These are phyloP conservation scores for Masnerella sp. DNA, from an alignment of 2,888 invertebrate species.

Conservation along the genomic window DNA sequence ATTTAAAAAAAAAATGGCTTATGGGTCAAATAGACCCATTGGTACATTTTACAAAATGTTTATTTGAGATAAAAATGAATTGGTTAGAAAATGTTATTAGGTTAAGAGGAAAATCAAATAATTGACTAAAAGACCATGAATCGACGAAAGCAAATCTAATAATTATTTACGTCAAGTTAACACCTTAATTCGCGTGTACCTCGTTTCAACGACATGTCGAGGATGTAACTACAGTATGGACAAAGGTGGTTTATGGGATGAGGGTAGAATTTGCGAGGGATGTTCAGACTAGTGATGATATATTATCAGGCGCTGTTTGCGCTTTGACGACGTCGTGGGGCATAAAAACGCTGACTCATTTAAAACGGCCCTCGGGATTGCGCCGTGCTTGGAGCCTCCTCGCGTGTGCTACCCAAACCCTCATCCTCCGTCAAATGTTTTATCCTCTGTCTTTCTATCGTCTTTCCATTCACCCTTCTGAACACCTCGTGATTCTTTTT, in stretches of 20 bases:
- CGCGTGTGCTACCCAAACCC: constrained; percentile 65
- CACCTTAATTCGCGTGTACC: constrained; percentile 60
- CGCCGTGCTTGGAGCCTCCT: constrained; percentile 68
- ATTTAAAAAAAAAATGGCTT: too few species aligned
- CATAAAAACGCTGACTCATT: constrained; percentile 78
- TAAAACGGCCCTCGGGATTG: constrained; percentile 77
- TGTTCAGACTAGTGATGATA: constrained; percentile 75
- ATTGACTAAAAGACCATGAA: background rate
- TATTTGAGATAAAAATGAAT: too few species aligned
- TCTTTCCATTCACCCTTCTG: constrained; percentile 56
- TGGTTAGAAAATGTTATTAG: too few species aligned
- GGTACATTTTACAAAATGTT: too few species aligned
- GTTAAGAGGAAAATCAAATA: too few species aligned
- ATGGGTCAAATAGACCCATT: too few species aligned
- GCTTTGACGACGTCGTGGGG: constrained; percentile 78
- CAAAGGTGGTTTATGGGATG: constrained; percentile 61
- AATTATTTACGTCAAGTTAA: constrained; percentile 53
- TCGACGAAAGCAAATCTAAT: constrained; percentile 20
- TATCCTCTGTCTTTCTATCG: constrained; percentile 64
- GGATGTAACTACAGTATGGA: constrained; percentile 61
- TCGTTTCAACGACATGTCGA: constrained; percentile 50
- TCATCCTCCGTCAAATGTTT: constrained; percentile 64
- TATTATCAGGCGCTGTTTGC: constrained; percentile 78
- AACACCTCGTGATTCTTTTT: constrained; percentile 73
- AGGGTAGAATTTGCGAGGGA: constrained; percentile 64